Conservation (phyloP, 1,140 invertebrate genomes). For the Bacillus rossius region DNA sequence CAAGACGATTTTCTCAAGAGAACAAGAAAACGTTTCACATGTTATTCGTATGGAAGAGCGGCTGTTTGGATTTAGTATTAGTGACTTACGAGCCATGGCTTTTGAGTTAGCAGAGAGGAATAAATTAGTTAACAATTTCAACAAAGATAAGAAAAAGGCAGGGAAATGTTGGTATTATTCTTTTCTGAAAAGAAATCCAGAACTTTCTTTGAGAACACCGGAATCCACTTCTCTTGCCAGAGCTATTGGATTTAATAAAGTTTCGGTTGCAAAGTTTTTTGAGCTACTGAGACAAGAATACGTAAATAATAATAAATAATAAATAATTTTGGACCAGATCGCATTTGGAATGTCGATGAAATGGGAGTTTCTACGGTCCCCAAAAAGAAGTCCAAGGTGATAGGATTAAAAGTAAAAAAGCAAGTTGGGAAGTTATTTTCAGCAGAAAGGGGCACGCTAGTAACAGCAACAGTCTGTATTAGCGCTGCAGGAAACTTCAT, state of each 20-base stretch:
- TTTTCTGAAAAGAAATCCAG: conserved; percentile 34
- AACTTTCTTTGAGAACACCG: conserved; percentile 33
- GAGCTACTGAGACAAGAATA: conserved; percentile 16
- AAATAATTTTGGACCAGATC: conserved; percentile 1
- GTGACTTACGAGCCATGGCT: too few relatives aligned
- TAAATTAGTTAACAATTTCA: too few relatives aligned
- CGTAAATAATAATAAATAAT: too few relatives aligned
- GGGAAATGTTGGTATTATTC: conserved; percentile 22
- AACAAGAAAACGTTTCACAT: too few relatives aligned
- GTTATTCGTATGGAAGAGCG: too few relatives aligned
- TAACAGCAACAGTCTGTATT: conserved; percentile 34
- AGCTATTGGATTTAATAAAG: conserved; percentile 36
- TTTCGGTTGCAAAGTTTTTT: conserved; percentile 30
- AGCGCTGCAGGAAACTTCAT: conserved; percentile 31
- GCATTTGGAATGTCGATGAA: conserved; percentile 38
- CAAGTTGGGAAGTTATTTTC: conserved; percentile 27
- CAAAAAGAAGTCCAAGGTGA: conserved; percentile 28
- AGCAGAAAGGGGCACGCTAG: conserved; percentile 32
- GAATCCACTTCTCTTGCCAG: conserved; percentile 40
- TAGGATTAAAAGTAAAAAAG: conserved; percentile 30
- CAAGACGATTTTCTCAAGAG: too few relatives aligned
- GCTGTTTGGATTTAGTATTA: too few relatives aligned
- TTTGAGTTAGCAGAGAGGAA: too few relatives aligned
- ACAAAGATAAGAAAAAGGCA: conserved; percentile 11
- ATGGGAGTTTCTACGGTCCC: conserved; percentile 32